phyloP scores from a whole-genome alignment of 2,113 vertebrate species.

The Cervus canadensis region DNA sequence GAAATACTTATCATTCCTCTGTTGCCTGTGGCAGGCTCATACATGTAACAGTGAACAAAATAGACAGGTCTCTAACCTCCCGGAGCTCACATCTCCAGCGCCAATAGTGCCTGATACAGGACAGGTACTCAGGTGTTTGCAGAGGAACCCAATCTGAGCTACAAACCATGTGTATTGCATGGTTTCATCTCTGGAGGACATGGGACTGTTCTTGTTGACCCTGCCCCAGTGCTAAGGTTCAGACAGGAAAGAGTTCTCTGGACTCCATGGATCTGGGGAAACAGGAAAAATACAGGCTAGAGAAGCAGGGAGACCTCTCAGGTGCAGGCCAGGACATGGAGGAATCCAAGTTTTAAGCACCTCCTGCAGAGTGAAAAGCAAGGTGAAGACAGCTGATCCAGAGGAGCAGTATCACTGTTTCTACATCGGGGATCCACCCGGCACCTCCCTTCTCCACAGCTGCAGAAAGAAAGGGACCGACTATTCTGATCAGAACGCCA shows the following conservation, averaged over 20 bases:
- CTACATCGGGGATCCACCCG: accelerated
- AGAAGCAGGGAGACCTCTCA: neutral
- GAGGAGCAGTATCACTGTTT: neutral
- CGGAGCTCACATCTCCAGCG: neutral
- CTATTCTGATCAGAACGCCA: neutral
- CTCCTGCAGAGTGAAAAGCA: neutral
- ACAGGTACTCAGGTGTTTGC: neutral
- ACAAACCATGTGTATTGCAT: neutral
- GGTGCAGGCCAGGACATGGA: neutral
- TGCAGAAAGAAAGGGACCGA: neutral
- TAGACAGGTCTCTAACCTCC: neutral
- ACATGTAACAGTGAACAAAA: neutral
- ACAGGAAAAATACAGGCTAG: neutral
- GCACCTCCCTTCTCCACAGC: neutral
- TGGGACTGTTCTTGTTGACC: neutral
- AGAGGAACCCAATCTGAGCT: neutral
- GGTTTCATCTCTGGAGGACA: neutral
- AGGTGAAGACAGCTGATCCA: too few relatives aligned
- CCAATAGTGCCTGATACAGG: neutral
- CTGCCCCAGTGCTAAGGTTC: neutral
- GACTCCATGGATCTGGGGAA: neutral
- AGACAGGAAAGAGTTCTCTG: neutral
- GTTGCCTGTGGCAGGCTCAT: neutral
- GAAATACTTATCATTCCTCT: neutral
- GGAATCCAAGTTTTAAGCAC: neutral